These are phyloP conservation scores for Lordiphosa fenestrarum DNA, from an alignment of 2,888 invertebrate genomes.

Conservation along the genomic window DNA sequence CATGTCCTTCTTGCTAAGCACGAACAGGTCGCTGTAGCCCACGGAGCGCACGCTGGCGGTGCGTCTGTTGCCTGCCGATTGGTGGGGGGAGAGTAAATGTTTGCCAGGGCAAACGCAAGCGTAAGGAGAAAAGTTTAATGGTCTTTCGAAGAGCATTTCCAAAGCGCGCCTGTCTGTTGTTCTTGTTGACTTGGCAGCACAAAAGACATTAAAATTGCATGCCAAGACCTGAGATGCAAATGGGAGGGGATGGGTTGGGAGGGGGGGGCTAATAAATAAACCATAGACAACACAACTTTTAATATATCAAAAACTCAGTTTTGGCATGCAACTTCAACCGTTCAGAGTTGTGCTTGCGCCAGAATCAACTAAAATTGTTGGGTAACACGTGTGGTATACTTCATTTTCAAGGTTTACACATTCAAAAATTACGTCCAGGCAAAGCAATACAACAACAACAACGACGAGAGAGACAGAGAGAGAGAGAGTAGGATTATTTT, in stretches of 20 bases:
- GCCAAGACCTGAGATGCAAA: constrained; percentile 34
- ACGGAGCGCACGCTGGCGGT: constrained; percentile 99
- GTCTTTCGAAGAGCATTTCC: constrained; percentile 38
- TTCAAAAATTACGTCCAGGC: constrained; percentile 79
- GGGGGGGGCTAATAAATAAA: not conserved
- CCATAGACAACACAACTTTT: no score
- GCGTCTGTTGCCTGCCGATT: constrained; percentile 92
- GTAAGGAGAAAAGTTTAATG: constrained; percentile 46
- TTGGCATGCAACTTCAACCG: no score
- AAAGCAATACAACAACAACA: constrained; percentile 80
- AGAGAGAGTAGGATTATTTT: constrained; percentile 5
- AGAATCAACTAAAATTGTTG: constrained; percentile 3
- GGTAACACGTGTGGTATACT: constrained; percentile 53
- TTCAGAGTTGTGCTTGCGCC: not conserved
- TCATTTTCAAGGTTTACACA: constrained; percentile 54
- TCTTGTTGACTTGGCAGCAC: constrained; percentile 46
- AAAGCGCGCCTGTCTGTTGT: constrained; percentile 31
- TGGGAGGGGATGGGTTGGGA: constrained; percentile 1
- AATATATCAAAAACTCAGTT: no score
- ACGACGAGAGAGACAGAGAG: constrained; percentile 25
- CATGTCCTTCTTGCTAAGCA: constrained; percentile 99
- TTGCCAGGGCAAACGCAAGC: constrained; percentile 16
- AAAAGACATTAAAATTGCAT: constrained; percentile 67
- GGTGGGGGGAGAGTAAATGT: constrained; percentile 37
- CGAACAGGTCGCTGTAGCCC: constrained; percentile 99